Percentiles rank a stretch among this genome's conserved stretches.
phyloP scores from a whole-genome alignment of 2,888 invertebrate species.

The Acleris emargana region DNA sequence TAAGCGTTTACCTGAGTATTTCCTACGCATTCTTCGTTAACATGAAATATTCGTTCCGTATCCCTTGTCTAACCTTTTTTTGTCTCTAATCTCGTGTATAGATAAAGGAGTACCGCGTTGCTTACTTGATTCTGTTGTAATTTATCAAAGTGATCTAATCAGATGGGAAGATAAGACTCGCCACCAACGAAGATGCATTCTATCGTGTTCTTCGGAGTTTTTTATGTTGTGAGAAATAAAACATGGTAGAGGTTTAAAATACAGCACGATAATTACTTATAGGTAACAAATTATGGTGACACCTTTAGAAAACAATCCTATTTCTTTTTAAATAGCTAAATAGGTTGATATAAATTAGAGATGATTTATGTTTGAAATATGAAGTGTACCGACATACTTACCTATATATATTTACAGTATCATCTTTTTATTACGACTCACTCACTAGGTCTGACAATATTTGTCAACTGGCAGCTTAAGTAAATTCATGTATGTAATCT shows the following conservation, averaged over 20 bases:
- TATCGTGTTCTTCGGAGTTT: slow-evolving; percentile 10
- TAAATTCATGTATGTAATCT: not conserved
- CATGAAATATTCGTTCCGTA: slow-evolving; percentile 39
- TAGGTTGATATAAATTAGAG: no score
- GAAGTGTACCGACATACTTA: no score
- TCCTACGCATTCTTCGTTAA: slow-evolving; percentile 19
- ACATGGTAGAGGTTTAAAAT: not conserved
- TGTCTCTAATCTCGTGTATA: slow-evolving; percentile 50
- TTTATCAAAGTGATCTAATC: slow-evolving; percentile 63
- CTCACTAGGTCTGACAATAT: no score
- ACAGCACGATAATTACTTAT: no score
- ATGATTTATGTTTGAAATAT: no score
- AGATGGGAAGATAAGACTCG: slow-evolving; percentile 53
- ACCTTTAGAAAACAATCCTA: no score
- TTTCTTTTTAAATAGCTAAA: no score
- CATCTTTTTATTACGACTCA: no score
- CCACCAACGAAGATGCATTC: slow-evolving; percentile 58
- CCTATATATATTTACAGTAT: no score
- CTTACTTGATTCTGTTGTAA: slow-evolving; percentile 62
- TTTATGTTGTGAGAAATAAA: slow-evolving; percentile 8
- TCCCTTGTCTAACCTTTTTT: slow-evolving; percentile 46
- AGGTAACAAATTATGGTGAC: no score
- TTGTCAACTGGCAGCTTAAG: not conserved
- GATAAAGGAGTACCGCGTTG: slow-evolving; percentile 45
- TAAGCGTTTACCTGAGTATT: not conserved